Base-by-base conservation (phyloP, 2,888 invertebrate genomes). In the Meliscaeva auricollis region DNA sequence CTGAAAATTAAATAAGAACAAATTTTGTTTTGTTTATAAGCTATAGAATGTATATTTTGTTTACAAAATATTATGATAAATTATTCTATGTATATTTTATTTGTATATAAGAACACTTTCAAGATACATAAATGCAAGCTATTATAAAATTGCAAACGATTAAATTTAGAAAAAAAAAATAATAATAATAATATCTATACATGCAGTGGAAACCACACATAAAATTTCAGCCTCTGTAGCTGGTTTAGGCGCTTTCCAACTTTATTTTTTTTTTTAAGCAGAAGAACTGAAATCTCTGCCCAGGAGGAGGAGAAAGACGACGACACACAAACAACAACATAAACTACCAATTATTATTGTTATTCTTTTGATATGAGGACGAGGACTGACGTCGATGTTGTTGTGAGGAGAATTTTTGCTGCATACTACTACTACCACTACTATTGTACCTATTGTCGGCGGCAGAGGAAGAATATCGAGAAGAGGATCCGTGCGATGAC, bases 1-100 rank as follows among this genome's bases (percentile, higher is more conserved):
- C 85, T 85, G 85, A 85, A 85, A 85, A 85, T 85, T 81, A 81
- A 77, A 81, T 64, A 85, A 85, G 64, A 85, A 80, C 81, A 85
- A 52, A 62, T 77, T 73, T 85, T 60, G 35, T 66, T 72, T 81
- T 76, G 64, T 85, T 75, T 84, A 84, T 75, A 84, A 76, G 66
- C 84, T 85, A 72, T 66, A 41, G 7, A 68, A 60, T 56, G 44
- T 68, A 41, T 66, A 56, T 54, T 76, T 8, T 60, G 62, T 68
- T 83, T 69, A 74, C 69, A 84, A 70, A 64, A 54, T 64, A 44
- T n/a, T n/a, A n/a, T n/a, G 44, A 26, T 50, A 64, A 50, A 60
- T 72, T 41, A 48, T 22, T 52, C 35, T 58, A 78, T 60, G n/a
- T 60, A 15, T 62, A 13, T 56, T 54, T 13, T 38, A 38, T 38